phyloP scores from a whole-genome alignment of 2,113 vertebrate genomes.

The Nyctibius bracteatus region DNA sequence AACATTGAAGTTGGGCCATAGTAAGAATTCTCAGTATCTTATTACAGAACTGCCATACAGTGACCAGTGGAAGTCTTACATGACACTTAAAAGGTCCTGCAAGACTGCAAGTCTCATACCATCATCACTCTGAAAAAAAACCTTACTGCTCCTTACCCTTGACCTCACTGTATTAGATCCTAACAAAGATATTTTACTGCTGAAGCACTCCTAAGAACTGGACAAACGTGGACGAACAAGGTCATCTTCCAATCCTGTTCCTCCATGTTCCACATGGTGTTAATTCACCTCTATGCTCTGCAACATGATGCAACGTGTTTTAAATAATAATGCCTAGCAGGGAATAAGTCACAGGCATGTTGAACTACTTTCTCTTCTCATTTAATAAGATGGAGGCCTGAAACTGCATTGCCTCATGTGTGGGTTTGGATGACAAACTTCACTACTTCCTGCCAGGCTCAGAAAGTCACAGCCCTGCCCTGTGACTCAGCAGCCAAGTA shows the following conservation, averaged over 20 bases:
- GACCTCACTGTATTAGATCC: neutral
- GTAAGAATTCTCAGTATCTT: neutral
- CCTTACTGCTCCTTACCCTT: neutral
- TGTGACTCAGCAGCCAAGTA: conserved; percentile 67
- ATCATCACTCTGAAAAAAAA: neutral
- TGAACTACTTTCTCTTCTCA: neutral
- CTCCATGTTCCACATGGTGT: fast-evolving
- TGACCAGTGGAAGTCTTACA: neutral
- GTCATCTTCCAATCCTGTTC: neutral
- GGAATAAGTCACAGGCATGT: neutral
- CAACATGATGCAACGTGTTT: neutral
- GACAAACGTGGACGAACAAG: neutral
- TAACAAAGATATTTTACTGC: neutral
- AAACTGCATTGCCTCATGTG: neutral
- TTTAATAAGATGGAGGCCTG: neutral
- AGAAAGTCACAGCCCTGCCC: neutral
- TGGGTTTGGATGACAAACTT: conserved; percentile 4
- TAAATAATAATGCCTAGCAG: neutral
- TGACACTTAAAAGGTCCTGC: neutral
- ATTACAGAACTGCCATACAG: neutral
- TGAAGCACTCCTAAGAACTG: neutral
- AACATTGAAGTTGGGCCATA: neutral
- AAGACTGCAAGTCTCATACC: neutral
- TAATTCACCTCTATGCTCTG: neutral
- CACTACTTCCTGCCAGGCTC: conserved; percentile 16